Percentiles rank a stretch among this genome's conserved stretches.
Evolutionary conservation across 2,888 invertebrate genomes (phyloP).

Genomic region (Harpalus rubripes): DNA sequence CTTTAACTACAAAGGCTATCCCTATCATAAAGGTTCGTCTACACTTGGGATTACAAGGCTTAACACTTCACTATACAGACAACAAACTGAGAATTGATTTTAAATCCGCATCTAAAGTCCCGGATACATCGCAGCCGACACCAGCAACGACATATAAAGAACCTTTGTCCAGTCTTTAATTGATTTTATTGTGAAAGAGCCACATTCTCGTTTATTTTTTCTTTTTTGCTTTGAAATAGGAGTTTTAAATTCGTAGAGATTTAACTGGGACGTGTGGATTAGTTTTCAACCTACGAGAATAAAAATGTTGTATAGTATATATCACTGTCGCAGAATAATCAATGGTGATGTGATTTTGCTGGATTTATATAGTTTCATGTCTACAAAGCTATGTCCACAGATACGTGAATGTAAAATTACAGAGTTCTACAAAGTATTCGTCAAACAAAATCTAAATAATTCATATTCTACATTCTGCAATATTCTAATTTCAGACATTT

Average conservation of each 20-base stretch:
- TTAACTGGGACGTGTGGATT: neutral
- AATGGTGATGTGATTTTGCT: too few relatives aligned
- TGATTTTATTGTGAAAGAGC: constrained; percentile 61
- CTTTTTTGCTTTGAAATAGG: neutral
- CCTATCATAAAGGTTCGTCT: constrained; percentile 22
- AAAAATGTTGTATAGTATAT: neutral
- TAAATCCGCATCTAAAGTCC: constrained; percentile 60
- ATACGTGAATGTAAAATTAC: too few relatives aligned
- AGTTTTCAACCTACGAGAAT: neutral
- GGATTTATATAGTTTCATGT: too few relatives aligned
- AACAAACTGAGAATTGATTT: constrained; percentile 62
- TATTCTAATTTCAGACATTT: too few relatives aligned
- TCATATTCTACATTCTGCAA: too few relatives aligned
- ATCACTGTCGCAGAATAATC: neutral
- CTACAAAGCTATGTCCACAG: too few relatives aligned
- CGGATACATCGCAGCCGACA: constrained; percentile 43
- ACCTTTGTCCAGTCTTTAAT: constrained; percentile 56
- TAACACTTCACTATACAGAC: constrained; percentile 54
- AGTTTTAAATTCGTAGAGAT: neutral
- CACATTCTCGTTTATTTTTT: neutral
- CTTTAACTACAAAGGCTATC: neutral
- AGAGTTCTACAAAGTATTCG: too few relatives aligned
- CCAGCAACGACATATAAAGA: constrained; percentile 51
- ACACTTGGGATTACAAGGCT: constrained; percentile 41
- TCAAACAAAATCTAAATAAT: too few relatives aligned